Evolutionary conservation across 2,797 vertebrate genomes (phyloP), one percentile per base, ranked within the genome.

Genomic region (Centroberyx gerrardi): DNA sequence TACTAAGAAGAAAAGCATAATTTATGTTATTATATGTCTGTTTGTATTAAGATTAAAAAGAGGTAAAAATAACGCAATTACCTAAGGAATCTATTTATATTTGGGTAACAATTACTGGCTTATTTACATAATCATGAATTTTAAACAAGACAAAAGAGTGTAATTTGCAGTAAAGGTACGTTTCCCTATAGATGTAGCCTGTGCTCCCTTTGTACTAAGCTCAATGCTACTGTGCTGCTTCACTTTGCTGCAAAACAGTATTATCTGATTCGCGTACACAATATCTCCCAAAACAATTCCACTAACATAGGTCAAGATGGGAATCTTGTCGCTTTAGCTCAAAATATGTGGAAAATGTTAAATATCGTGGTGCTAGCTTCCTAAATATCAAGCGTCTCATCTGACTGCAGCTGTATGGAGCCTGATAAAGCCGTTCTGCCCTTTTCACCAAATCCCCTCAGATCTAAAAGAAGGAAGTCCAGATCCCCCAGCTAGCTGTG

Each of bases 371-470:
- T 38, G 49, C 58, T 63, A 81, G 61, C 68, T 64, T 76, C 52
- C 71, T 66, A 80, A 86, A 89, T 84, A 90, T 87, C 82, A 86
- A 77, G 63, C 46, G 0, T 88, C 69, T 88, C 81, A 83, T 86
- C 85, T 68, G 63, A 76, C 29, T 52, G 76, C 66, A 65, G 68
- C 65, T 64, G 68, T 68, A 68, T 75, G 61, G 76, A 76, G 89
- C 65, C 58, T 44, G 80, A 72, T 76, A 83, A 81, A 88, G 68
- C 68, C 67, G 36, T 44, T 73, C 59, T 86, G 81, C 84, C 80
- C 80, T 84, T 92, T 88, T 85, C 82, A 84, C 80, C 51, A 68
- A 82, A 82, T 82, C 68, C 51, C 66, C 33, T 49, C 44, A 42
- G 56, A 60, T 44, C 13, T 28, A 29, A 78, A 64, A 68, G 40